Conservation (phyloP, 2,113 vertebrate species). For the Bolborhynchus lineola region DNA sequence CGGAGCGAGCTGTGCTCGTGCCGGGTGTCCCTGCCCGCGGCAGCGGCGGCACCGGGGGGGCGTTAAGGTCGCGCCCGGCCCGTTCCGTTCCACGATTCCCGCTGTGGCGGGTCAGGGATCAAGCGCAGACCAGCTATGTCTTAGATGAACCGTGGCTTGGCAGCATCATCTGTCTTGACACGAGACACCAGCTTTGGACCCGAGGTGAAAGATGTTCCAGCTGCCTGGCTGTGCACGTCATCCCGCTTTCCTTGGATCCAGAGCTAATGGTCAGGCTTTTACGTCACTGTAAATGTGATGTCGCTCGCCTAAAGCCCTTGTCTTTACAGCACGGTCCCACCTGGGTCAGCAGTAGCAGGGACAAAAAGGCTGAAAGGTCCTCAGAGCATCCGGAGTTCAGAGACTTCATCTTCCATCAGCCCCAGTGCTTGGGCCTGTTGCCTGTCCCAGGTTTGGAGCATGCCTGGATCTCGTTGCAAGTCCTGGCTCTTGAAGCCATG, state of each 20-base stretch:
- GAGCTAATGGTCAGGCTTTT: not conserved
- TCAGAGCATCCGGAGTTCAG: not conserved
- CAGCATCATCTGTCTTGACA: not conserved
- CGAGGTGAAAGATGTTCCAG: constrained; percentile 2
- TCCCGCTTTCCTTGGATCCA: not conserved
- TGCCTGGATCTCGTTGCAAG: not conserved
- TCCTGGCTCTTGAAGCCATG: not conserved
- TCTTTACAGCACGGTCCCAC: not conserved
- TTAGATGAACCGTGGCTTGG: not conserved
- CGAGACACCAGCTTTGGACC: not conserved
- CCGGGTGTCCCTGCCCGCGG: too few relatives aligned
- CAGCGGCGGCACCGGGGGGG: too few relatives aligned
- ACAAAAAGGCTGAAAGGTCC: not conserved
- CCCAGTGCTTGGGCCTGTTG: not conserved
- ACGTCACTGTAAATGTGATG: not conserved
- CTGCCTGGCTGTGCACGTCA: not conserved
- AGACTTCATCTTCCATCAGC: not conserved
- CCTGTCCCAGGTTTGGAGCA: rapidly evolving
- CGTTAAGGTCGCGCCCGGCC: too few relatives aligned
- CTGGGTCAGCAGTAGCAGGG: rapidly evolving
- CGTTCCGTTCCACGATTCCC: too few relatives aligned
- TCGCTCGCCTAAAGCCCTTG: not conserved
- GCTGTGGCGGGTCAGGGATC: not conserved
- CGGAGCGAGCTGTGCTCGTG: too few relatives aligned
- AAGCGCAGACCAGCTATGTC: not conserved